Conservation (phyloP, 1,140 invertebrate species). For the Orius insidiosus region DNA sequence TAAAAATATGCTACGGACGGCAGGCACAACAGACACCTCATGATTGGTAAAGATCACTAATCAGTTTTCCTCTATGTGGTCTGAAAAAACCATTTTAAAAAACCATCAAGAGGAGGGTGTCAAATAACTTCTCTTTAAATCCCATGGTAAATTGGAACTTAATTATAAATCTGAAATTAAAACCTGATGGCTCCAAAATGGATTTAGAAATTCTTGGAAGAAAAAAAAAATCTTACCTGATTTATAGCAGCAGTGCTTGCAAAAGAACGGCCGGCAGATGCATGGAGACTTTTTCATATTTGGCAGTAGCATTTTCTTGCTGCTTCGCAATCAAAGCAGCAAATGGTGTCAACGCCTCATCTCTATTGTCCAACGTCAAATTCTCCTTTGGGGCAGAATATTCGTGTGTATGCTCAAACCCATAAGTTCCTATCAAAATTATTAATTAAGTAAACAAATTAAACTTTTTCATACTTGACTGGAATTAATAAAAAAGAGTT, state of each 20-base stretch:
- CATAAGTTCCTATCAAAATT: background rate
- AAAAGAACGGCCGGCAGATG: conserved; percentile 2
- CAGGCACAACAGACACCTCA: too few species aligned
- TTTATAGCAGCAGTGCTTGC: conserved; percentile 1
- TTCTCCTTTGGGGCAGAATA: background rate
- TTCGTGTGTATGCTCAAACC: background rate
- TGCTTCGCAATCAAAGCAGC: conserved; percentile 9
- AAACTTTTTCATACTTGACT: conserved; percentile 12
- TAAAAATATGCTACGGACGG: too few species aligned
- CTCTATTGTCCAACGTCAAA: background rate
- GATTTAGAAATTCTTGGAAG: too few species aligned
- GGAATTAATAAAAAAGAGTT: conserved; percentile 16
- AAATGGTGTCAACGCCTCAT: conserved; percentile 7
- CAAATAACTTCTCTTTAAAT: too few species aligned
- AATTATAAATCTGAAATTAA: too few species aligned
- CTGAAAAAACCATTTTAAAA: too few species aligned
- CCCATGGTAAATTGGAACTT: too few species aligned
- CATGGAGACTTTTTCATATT: background rate
- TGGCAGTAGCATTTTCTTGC: too few species aligned
- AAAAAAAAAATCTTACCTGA: background rate
- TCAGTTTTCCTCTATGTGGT: too few species aligned
- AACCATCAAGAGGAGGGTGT: too few species aligned
- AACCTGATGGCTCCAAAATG: too few species aligned
- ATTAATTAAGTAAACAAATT: background rate
- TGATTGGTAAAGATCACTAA: too few species aligned